Evolutionary conservation across 2,113 vertebrate species (phyloP), one percentile per base, ranked within the genome.

Genomic region (Amphiprion percula): DNA sequence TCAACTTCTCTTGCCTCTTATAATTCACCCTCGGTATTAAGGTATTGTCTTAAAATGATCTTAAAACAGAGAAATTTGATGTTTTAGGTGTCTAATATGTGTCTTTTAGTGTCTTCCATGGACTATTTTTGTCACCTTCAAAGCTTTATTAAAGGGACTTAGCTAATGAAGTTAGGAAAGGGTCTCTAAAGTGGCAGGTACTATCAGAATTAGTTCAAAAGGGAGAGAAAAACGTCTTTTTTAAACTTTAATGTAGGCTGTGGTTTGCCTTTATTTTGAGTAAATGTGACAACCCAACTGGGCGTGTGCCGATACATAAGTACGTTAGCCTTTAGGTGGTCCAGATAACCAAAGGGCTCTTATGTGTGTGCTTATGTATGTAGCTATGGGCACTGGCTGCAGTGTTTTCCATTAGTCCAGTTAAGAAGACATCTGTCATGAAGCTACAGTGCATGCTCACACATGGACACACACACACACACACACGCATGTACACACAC

Each of bases 391-490:
- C 59, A 53, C n/a, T 54, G 71, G 73, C 55, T 86, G 82, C 89
- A 91, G 68, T 79, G 74, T 67, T 91, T 90, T 90, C 82, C 83
- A 92, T 93, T 92, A 90, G 87, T 93, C 80, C 86, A 86, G 80
- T 92, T 92, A 92, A 82, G 80, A 86, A 74, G 85, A 88, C 89
- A 88, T 91, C 88, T 90, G 87, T 89, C 91, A 87, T 66, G 24
- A 55, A 77, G 60, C 55, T 53, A 28, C 66, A 80, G 23, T 10
- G 44, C 67, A 12, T 37, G 47, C 26, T 30, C 55, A 55, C 62
- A 80, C 75, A 79, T 59, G 77, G 21, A 70, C 65, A 60, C 53
- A 67, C 46, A 69, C 53, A 44, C 53, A 23, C 56, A 70, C 65
- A 60, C 53, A 67, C 44, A 39, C 61, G 49, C 61, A 78, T 73